These are phyloP conservation scores for Sminthurides bifidus DNA, from an alignment of 1,140 invertebrate species.

Conservation along the genomic window DNA sequence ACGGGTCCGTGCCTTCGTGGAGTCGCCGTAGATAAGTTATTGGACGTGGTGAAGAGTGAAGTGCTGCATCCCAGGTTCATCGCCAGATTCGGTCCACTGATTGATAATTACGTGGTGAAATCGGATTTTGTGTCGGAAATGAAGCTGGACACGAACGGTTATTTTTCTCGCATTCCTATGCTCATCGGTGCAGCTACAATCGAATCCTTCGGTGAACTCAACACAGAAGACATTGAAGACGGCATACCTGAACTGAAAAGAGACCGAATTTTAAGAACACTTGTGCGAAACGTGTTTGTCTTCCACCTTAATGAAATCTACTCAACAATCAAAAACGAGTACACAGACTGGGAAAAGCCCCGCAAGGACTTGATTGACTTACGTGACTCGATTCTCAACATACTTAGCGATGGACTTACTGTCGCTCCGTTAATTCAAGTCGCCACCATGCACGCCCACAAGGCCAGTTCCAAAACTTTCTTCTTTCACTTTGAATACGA, in stretches of 20 bases:
- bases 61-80: conserved; percentile 68
- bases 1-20: conserved; percentile 68
- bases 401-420: conserved; percentile 74
- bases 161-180: conserved; percentile 24
- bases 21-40: conserved; percentile 55
- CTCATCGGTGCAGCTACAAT: conserved; percentile 38
- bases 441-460: conserved; percentile 60
- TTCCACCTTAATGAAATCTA: conserved; percentile 83
- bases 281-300: conserved; percentile 74
- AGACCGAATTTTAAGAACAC: conserved; percentile 71
- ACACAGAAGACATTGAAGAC: conserved; percentile 56
- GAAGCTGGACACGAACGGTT: conserved; percentile 27
- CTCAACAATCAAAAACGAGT: conserved; percentile 80
- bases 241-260: conserved; percentile 71
- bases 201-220: conserved; percentile 63
- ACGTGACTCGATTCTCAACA: conserved; percentile 56
- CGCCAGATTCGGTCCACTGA: conserved; percentile 75
- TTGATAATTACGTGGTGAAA: conserved; percentile 54
- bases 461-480: conserved; percentile 62
- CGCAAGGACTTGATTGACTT: conserved; percentile 45
- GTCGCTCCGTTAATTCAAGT: conserved; percentile 67
- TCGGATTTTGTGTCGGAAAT: conserved; percentile 38
- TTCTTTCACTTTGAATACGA: conserved; percentile 80
- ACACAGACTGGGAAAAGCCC: conserved; percentile 80
- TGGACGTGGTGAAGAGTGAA: conserved; percentile 46